phyloP scores from a whole-genome alignment of 2,113 vertebrate genomes.

The Cercocebus atys region DNA sequence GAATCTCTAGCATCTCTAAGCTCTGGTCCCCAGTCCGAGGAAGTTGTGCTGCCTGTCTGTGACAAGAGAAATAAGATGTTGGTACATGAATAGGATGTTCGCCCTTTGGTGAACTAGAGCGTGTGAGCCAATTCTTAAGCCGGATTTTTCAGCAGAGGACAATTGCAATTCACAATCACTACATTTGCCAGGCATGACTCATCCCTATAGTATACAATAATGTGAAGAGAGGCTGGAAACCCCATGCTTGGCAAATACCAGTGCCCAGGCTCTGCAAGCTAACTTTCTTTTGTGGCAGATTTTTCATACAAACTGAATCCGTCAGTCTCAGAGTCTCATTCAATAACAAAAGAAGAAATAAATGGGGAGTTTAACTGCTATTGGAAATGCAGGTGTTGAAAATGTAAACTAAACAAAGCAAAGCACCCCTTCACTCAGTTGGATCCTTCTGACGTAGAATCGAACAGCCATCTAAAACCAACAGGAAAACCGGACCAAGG shows the following conservation, averaged over 20 bases:
- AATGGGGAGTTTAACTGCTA: neutral
- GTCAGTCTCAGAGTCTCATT: neutral
- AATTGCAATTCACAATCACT: neutral
- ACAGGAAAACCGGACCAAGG: neutral
- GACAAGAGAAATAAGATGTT: conserved; percentile 13
- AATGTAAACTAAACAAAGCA: conserved; percentile 1
- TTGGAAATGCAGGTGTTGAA: neutral
- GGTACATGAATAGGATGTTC: neutral
- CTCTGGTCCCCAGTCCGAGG: neutral
- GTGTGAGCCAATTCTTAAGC: neutral
- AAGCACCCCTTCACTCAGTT: neutral
- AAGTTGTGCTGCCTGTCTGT: neutral
- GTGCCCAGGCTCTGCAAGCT: neutral
- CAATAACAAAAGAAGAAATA: conserved; percentile 44
- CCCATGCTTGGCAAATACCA: neutral
- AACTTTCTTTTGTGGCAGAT: neutral
- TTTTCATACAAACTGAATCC: neutral
- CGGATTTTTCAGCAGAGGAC: neutral
- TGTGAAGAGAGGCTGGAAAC: neutral
- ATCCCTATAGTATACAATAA: neutral
- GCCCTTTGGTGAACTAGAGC: neutral
- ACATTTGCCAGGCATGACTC: neutral
- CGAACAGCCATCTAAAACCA: neutral
- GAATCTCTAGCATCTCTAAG: neutral
- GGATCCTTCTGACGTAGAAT: neutral